These are phyloP conservation scores for Trichopoda pennipes DNA, from an alignment of 2,888 invertebrate species.

Conservation along the genomic window DNA sequence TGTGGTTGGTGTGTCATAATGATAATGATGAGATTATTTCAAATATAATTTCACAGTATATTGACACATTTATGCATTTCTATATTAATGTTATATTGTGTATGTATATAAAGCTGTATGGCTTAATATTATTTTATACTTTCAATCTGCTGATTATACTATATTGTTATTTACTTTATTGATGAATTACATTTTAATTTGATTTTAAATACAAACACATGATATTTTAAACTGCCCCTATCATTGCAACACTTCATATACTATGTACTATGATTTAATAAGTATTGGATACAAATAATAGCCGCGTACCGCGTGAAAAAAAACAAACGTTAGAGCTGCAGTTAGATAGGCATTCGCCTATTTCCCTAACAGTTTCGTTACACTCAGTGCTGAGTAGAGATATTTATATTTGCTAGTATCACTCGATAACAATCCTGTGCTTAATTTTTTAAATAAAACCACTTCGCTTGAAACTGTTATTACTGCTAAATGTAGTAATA, in stretches of 20 bases:
- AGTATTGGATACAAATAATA: neutral
- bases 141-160: conserved; percentile 67
- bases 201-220: conserved; percentile 61
- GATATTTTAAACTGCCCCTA: conserved; percentile 10
- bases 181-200: conserved; percentile 68
- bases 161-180: conserved; percentile 67
- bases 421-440: too few relatives aligned
- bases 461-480: too few relatives aligned
- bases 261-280: neutral
- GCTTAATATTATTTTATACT: conserved; percentile 63
- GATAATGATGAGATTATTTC: conserved; percentile 28
- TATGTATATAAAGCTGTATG: conserved; percentile 24
- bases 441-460: too few relatives aligned
- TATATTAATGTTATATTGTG: neutral
- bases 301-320: neutral
- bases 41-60: conserved; percentile 35
- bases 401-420: too few relatives aligned
- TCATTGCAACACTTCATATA: conserved; percentile 23
- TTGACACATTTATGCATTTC: conserved; percentile 23
- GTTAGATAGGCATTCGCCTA: too few relatives aligned
- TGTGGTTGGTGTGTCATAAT: conserved; percentile 9
- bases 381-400: too few relatives aligned
- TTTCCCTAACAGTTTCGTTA: too few relatives aligned
- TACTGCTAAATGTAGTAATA: too few relatives aligned
- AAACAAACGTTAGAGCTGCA: too few relatives aligned